Evolutionary conservation across 2,113 vertebrate species (phyloP).

Genomic region (Heptranchias perlo): DNA sequence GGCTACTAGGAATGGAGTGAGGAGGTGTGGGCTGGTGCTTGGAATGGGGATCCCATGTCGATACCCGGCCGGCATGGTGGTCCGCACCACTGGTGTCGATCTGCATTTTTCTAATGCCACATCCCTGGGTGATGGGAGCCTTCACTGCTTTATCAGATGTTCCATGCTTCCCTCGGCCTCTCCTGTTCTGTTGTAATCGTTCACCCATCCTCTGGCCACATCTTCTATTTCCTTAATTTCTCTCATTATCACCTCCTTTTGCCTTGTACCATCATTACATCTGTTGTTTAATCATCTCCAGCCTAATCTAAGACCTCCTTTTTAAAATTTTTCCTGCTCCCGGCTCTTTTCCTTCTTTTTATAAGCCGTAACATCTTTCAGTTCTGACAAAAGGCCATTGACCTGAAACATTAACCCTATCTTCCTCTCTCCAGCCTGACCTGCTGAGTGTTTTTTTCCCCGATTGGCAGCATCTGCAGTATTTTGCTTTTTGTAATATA

Average conservation of each 20-base stretch:
- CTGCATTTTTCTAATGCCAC: background rate
- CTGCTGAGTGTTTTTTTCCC: background rate
- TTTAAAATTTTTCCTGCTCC: background rate
- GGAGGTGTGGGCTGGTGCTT: background rate
- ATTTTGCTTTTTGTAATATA: constrained; percentile 8
- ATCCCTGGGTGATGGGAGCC: background rate
- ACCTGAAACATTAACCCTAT: background rate
- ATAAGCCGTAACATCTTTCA: background rate
- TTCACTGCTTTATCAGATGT: background rate
- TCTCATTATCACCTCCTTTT: background rate
- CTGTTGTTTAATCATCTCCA: background rate
- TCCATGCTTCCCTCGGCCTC: background rate
- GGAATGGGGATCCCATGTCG: background rate
- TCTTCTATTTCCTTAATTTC: no score
- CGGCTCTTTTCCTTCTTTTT: no score
- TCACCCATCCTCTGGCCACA: background rate
- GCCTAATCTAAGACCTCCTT: background rate
- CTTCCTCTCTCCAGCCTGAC: background rate
- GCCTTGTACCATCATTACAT: background rate
- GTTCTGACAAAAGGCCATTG: background rate
- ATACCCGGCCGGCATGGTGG: no score
- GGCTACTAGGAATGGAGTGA: background rate
- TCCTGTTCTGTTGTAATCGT: background rate
- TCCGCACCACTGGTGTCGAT: no score
- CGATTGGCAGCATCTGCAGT: background rate